A percentile compares a stretch with the other conserved stretches of the same genome.
phyloP scores from a whole-genome alignment of 2,888 invertebrate species.

The Acronicta psi region DNA sequence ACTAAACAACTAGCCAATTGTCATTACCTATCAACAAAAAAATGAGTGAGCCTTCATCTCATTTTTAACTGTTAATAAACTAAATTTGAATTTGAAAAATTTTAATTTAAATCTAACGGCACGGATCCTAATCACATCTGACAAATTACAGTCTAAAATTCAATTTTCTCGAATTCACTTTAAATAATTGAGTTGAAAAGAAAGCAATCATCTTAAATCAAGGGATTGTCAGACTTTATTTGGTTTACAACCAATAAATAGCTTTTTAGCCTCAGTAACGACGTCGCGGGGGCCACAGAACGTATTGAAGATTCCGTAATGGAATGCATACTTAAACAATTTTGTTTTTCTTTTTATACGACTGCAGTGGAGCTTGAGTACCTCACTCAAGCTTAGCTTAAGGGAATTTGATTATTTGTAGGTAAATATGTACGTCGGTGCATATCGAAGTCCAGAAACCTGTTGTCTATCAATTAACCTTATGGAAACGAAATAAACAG shows the following conservation, averaged over 20 bases:
- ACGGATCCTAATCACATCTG: conserved; percentile 11
- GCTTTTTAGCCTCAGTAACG: conserved; percentile 37
- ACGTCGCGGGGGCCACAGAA: not conserved
- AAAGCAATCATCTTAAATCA: conserved; percentile 43
- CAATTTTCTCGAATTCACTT: conserved; percentile 36
- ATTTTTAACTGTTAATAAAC: not conserved
- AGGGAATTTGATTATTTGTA: not conserved
- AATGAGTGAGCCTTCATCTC: not conserved
- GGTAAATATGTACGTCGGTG: not conserved
- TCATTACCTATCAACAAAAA: no score
- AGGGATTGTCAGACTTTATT: conserved; percentile 41
- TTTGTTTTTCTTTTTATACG: conserved; percentile 4
- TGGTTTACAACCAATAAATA: conserved; percentile 38
- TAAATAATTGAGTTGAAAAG: conserved; percentile 37
- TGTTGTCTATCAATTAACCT: no score
- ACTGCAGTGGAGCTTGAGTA: not conserved
- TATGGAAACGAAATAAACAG: no score
- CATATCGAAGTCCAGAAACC: not conserved
- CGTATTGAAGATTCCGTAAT: conserved; percentile 3
- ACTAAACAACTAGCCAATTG: no score
- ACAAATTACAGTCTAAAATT: conserved; percentile 25
- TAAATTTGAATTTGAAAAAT: conserved; percentile 5
- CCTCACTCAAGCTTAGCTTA: not conserved
- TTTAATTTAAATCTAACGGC: conserved; percentile 3
- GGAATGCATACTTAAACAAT: conserved; percentile 7